These are phyloP conservation scores for Zygaena filipendulae DNA, from an alignment of 2,888 invertebrate genomes.

Conservation along the genomic window DNA sequence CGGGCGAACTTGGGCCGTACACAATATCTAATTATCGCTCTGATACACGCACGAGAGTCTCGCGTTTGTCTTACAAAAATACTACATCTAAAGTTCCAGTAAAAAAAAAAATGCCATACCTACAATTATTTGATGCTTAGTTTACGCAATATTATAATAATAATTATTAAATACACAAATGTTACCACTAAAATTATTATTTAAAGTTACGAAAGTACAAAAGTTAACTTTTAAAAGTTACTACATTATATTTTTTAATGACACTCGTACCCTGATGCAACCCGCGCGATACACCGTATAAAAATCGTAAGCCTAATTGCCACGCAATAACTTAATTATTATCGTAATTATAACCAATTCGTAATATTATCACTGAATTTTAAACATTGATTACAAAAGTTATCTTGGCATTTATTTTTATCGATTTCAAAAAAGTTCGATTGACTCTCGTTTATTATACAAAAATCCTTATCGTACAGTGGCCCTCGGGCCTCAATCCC, in stretches of 20 bases:
- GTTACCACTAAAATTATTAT: slow-evolving; percentile 56
- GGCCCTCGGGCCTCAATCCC: too few relatives aligned
- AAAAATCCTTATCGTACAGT: too few relatives aligned
- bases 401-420: too few relatives aligned
- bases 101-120: slow-evolving; percentile 54
- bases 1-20: slow-evolving; percentile 35
- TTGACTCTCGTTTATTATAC: too few relatives aligned
- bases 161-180: slow-evolving; percentile 42
- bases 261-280: slow-evolving; percentile 70
- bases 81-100: slow-evolving; percentile 60
- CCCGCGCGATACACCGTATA: slow-evolving; percentile 57
- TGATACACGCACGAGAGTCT: slow-evolving; percentile 62
- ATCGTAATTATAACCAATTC: slow-evolving; percentile 63
- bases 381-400: slow-evolving; percentile 8
- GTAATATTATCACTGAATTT: slow-evolving; percentile 54
- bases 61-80: slow-evolving; percentile 55
- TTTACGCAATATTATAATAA: slow-evolving; percentile 48
- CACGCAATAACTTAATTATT: slow-evolving; percentile 60
- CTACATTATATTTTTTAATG: slow-evolving; percentile 62
- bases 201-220: slow-evolving; percentile 63
- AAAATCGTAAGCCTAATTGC: slow-evolving; percentile 52
- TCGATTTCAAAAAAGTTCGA: too few relatives aligned
- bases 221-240: slow-evolving; percentile 38
- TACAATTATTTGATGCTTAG: slow-evolving; percentile 52
- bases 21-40: slow-evolving; percentile 64